Evolutionary conservation across 1,140 invertebrate species (phyloP), one percentile per base, ranked within the genome.

Genomic region (Trinorchestia longiramus): DNA sequence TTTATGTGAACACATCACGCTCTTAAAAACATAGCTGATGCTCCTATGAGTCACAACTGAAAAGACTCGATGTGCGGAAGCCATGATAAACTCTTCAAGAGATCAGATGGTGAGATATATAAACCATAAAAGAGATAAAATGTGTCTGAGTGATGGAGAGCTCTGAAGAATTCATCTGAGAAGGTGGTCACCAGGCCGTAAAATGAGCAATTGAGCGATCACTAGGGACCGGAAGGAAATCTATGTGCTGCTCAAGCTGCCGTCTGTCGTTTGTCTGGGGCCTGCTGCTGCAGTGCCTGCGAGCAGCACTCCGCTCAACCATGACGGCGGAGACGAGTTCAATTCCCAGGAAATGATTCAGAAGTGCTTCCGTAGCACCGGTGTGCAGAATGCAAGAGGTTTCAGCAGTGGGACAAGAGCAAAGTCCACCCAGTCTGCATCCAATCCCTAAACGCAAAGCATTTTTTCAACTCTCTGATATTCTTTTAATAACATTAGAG

Each of bases 141-240:
- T 77, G 62, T 77, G 62, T 77, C 62, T 28, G 62, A 77, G 36
- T 77, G 62, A 77, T 23, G 28, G 62, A 77, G 62, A 77, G 62
- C 62, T 77, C 62, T 77, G 62, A 11, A 77, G 62, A 77, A 77
- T 77, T 77, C 62, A 36, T 77, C 28, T 77, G 62, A 77, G 62
- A 36, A 77, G 62, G 62, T 77, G 62, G 62, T 77, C 62, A 77
- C 62, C 28, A 77, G 28, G 62, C 62, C 62, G 62, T 77, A 77
- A 77, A 77, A 77, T 77, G 62, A 77, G 62, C 62, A 77, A 77
- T 77, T 77, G 62, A 77, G 62, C 62, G 62, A 77, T 77, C 62
- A 19, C 62, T 77, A 28, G 62, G 47, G 62, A 36, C 62, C 62
- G 62, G 62, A 77, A 77, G 62, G 62, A 77, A 77, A 77, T 77